Evolutionary conservation across 2,113 vertebrate species (phyloP), one percentile per base, ranked within the genome.

Genomic region (Paraplagusia blochii): DNA sequence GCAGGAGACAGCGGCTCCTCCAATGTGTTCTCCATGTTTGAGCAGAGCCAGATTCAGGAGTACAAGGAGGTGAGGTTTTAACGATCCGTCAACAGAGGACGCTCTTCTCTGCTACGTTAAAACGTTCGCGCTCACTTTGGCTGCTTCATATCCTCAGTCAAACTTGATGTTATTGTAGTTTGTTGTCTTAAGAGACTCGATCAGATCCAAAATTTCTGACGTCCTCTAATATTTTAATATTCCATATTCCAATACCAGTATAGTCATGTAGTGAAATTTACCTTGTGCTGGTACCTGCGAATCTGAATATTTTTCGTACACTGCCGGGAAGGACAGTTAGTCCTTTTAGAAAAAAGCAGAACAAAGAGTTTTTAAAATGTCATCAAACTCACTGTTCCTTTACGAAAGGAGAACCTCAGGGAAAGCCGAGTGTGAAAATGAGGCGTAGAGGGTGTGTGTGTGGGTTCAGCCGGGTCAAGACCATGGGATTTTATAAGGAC

Each of bases 11-110:
- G 89, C 0, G 93, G 93, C 19, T 92, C 93, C 85, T 95, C 94
- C 89, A 96, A 90, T 7, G 94, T 96, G 65, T 95, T 96, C 90
- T 95, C 94, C 87, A 95, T 95, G 93, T 95, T 95, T 61, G 94
- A 96, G 88, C 94, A 96, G 90, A 95, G 93, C 84, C 94, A 95
- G 88, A 96, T 96, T 74, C 94, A 95, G 90, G 94, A 96, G 90
- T 95, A 95, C 89, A 95, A 95, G 75, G 94, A 96, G 93, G 94
- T 95, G 80, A 91, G 82, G 58, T 53, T 50, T 3, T 1, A 2
- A 47, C 0, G 5, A 44, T 19, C 3, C 43, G 29, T 36, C 42
- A 12, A 14, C 5, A 7, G 10, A 19, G 18, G 6, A 44, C 47
- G 10, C 45, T 22, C 17, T 22, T 3, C 33, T 17, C 11, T 9